These are phyloP conservation scores for Plectropomus leopardus DNA, from an alignment of 2,113 vertebrate species.

Conservation along the genomic window DNA sequence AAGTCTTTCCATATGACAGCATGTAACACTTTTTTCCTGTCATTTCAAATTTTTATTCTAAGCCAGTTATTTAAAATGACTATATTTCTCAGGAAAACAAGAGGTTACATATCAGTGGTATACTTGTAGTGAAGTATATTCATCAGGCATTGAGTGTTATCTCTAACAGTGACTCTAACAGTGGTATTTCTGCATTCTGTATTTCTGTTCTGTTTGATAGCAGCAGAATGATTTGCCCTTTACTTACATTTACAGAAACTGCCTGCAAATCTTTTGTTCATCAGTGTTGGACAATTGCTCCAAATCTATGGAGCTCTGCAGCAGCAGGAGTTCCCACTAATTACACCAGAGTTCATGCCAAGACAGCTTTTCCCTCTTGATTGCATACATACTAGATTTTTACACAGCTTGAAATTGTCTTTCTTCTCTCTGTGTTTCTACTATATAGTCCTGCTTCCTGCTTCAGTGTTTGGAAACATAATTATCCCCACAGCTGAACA, in stretches of 20 bases:
- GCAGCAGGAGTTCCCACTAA: conserved; percentile 8
- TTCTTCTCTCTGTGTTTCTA: no score
- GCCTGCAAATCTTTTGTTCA: not conserved
- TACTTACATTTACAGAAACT: conserved; percentile 1
- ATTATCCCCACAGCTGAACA: no score
- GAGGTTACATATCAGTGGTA: not conserved
- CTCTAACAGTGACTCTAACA: not conserved
- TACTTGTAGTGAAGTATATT: not conserved
- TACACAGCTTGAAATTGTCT: not conserved
- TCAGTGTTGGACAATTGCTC: not conserved
- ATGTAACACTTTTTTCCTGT: no score
- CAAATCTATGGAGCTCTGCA: not conserved
- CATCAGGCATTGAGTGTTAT: not conserved
- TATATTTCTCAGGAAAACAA: no score
- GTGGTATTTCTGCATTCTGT: not conserved
- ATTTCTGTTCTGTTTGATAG: not conserved
- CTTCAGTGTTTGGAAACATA: not conserved
- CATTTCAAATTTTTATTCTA: no score
- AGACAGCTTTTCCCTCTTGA: not conserved
- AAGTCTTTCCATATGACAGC: no score
- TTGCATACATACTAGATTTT: not conserved
- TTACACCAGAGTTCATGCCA: not conserved
- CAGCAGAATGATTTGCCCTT: not conserved
- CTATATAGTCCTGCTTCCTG: not conserved
- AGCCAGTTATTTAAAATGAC: no score